Evolutionary conservation across 2,888 invertebrate genomes (phyloP).

Genomic region (Caradrina clavipalpis): DNA sequence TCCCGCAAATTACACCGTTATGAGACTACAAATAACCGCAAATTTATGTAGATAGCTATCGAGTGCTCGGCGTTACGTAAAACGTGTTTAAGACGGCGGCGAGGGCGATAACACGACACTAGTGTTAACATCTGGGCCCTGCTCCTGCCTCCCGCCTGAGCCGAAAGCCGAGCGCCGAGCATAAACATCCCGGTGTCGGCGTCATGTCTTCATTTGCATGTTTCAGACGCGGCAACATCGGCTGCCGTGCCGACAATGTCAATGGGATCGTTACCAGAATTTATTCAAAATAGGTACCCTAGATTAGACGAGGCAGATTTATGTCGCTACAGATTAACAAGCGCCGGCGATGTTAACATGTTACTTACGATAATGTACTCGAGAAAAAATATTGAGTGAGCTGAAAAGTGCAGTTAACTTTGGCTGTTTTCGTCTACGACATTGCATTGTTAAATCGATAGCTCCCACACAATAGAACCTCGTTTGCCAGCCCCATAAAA

Average conservation of each 20-base stretch:
- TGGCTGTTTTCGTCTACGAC: slow-evolving; percentile 79
- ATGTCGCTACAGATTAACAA: slow-evolving; percentile 62
- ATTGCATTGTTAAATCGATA: slow-evolving; percentile 84
- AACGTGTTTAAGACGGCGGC: slow-evolving; percentile 84
- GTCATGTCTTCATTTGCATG: slow-evolving; percentile 88
- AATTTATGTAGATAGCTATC: slow-evolving; percentile 88
- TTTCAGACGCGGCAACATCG: slow-evolving; percentile 74
- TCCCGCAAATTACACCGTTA: slow-evolving; percentile 85
- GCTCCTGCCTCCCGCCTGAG: slow-evolving; percentile 62
- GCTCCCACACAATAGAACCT: slow-evolving; percentile 80
- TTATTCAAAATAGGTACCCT: slow-evolving; percentile 76
- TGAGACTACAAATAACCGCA: slow-evolving; percentile 86
- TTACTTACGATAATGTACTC: slow-evolving; percentile 28
- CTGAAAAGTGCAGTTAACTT: slow-evolving; percentile 79
- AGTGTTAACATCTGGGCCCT: slow-evolving; percentile 82
- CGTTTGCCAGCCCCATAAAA: slow-evolving; percentile 84
- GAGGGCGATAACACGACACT: slow-evolving; percentile 81
- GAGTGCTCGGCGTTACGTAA: slow-evolving; percentile 83
- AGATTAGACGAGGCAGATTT: slow-evolving; percentile 59
- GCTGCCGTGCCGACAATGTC: slow-evolving; percentile 78
- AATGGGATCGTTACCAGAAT: slow-evolving; percentile 79
- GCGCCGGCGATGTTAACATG: slow-evolving; percentile 46
- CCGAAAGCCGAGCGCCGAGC: slow-evolving; percentile 64
- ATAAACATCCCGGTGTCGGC: slow-evolving; percentile 83
- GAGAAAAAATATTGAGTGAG: slow-evolving; percentile 65